A percentile compares a stretch with the other conserved stretches of the same genome.
These are phyloP conservation scores for Characodon lateralis DNA, from an alignment of 2,797 vertebrate genomes.

Conservation along the genomic window DNA sequence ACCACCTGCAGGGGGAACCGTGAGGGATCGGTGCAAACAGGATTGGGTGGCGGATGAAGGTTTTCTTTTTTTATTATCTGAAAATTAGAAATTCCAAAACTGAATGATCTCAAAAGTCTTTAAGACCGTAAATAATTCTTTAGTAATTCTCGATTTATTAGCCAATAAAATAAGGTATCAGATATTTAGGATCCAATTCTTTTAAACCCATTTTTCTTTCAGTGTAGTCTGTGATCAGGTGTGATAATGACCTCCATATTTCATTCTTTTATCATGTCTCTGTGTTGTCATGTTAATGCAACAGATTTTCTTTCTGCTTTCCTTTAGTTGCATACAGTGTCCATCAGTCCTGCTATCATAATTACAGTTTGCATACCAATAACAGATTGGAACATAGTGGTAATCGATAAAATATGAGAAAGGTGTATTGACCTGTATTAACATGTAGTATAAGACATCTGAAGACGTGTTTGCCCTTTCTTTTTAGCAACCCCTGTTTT, in stretches of 20 bases:
- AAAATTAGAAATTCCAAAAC: neutral
- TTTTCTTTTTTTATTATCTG: neutral
- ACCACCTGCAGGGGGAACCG: too few relatives aligned
- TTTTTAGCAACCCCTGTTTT: conserved; percentile 12
- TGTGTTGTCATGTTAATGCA: neutral
- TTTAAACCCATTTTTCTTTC: neutral
- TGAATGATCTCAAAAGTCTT: neutral
- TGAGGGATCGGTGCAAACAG: too few relatives aligned
- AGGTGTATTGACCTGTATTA: neutral
- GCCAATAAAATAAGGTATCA: neutral
- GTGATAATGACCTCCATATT: too few relatives aligned
- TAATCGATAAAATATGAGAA: neutral
- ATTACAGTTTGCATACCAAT: neutral
- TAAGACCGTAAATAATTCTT: neutral
- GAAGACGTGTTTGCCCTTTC: neutral
- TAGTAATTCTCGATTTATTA: neutral
- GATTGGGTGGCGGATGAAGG: neutral
- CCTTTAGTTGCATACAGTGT: neutral
- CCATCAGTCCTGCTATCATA: neutral
- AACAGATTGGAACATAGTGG: neutral
- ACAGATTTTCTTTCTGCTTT: neutral
- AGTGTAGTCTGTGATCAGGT: too few relatives aligned
- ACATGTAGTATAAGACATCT: neutral
- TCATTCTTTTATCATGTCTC: too few relatives aligned
- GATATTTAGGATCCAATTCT: neutral